Evolutionary conservation across 2,113 vertebrate genomes (phyloP), one percentile per base, ranked within the genome.

Genomic region (Rhadina sibilatrix): DNA sequence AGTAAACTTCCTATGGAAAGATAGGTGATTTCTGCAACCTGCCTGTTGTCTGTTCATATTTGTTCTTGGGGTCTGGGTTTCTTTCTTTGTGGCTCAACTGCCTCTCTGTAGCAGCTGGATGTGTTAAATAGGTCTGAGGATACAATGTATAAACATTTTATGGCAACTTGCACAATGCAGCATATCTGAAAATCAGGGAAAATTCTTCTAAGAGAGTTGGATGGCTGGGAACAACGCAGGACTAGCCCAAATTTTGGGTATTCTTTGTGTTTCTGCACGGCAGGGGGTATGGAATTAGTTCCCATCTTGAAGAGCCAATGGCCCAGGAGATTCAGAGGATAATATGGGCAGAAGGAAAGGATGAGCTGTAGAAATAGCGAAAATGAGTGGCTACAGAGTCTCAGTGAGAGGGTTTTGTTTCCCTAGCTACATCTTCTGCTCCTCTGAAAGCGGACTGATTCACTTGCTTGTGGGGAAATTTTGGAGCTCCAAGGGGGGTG

Each of bases 201-300:
- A 76, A 81, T 91, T 91, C 24, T 47, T 47, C 44, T 50, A 10
- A 28, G 46, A 37, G 63, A 40, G 49, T 53, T 66, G 21, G n/a
- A 63, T 72, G 3, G 1, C 49, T 37, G 68, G 60, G 49, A 56
- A 4, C 31, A 46, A 17, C 0, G 0, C 24, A 54, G 65, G 31
- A 57, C 17, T 35, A 42, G 37, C 40, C 40, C 23, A 38, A 4
- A 40, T 71, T 87, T 47, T 54, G 38, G 64, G 24, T 84, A 38
- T 52, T 57, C 11, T 28, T 57, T 35, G 20, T 66, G 60, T 63
- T 65, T 81, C 56, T 82, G 27, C 15, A 6, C 11, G 24, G 33
- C 27, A 18, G 35, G 21, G 21, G 3, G 1, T 37, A 21, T 17
- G 19, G 57, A 79, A 17, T 12, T 74, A 33, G 64, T 49, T 89